A percentile compares a stretch with the other conserved stretches of the same genome.
Conservation (phyloP, 2,888 invertebrate genomes). For the Liodrosophila aerea region DNA sequence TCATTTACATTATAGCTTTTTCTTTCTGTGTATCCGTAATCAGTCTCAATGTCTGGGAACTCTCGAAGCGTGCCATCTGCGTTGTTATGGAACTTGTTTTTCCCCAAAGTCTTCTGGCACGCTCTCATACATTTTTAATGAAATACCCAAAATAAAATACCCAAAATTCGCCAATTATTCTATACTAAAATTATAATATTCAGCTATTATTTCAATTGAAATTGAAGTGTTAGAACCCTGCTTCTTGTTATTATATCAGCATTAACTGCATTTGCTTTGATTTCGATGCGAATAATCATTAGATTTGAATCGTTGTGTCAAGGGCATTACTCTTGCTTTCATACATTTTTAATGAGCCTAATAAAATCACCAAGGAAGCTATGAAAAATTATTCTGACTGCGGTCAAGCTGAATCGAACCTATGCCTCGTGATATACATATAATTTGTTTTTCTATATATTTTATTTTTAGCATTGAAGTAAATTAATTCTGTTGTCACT, state of each 20-base stretch:
- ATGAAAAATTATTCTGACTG: not conserved
- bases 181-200: no score
- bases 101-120: conserved; percentile 12
- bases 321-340: no score
- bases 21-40: no score
- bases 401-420: conserved; percentile 2
- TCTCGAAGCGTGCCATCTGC: conserved; percentile 11
- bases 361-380: conserved; percentile 1
- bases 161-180: no score
- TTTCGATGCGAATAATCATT: no score
- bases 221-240: no score
- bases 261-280: no score
- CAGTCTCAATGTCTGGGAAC: conserved; percentile 16
- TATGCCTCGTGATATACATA: not conserved
- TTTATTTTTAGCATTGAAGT: conserved; percentile 26
- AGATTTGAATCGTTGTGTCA: no score
- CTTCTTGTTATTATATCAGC: no score
- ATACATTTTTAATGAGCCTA: conserved; percentile 37
- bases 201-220: no score
- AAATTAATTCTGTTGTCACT: not conserved
- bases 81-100: conserved; percentile 24
- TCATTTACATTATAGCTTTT: no score
- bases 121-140: conserved; percentile 37
- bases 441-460: not conserved
- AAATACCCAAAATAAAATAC: no score